These are phyloP conservation scores for Tenthredo distinguenda DNA, from an alignment of 2,888 invertebrate genomes.

Conservation along the genomic window DNA sequence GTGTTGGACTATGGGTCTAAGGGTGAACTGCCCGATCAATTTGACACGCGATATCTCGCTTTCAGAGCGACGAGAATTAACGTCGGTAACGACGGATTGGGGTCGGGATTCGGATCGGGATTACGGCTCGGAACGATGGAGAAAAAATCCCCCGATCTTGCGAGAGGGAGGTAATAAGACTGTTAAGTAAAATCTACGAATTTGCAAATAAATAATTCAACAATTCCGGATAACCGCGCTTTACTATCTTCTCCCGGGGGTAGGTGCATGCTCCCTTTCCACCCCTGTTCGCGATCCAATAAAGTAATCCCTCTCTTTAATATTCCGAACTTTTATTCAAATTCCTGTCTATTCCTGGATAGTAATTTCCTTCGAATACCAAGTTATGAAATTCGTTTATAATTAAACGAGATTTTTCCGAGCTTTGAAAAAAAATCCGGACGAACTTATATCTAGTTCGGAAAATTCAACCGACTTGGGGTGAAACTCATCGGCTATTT, in stretches of 20 bases:
- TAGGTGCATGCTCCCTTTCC: neutral
- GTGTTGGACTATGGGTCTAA: neutral
- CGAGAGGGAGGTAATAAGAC: too few species aligned
- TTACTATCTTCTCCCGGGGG: neutral
- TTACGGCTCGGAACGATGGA: neutral
- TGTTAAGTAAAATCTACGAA: neutral
- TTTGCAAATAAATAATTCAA: neutral
- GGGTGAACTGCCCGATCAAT: neutral
- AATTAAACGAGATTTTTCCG: too few species aligned
- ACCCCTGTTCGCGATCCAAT: neutral
- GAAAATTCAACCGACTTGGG: neutral
- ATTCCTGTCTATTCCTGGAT: too few species aligned
- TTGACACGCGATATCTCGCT: neutral
- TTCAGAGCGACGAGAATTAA: neutral
- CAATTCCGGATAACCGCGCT: neutral
- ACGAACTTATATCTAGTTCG: too few species aligned
- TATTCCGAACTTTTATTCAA: too few species aligned
- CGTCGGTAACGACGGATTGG: neutral
- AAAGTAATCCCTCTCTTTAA: neutral
- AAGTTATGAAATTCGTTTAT: too few species aligned
- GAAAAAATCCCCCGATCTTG: too few species aligned
- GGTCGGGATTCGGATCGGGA: neutral
- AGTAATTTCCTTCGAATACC: too few species aligned
- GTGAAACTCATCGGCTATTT: neutral
- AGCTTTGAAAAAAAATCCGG: too few species aligned